Percentiles rank a stretch among this genome's conserved stretches.
phyloP scores from a whole-genome alignment of 2,113 vertebrate genomes.

The Aspiorhynchus laticeps region DNA sequence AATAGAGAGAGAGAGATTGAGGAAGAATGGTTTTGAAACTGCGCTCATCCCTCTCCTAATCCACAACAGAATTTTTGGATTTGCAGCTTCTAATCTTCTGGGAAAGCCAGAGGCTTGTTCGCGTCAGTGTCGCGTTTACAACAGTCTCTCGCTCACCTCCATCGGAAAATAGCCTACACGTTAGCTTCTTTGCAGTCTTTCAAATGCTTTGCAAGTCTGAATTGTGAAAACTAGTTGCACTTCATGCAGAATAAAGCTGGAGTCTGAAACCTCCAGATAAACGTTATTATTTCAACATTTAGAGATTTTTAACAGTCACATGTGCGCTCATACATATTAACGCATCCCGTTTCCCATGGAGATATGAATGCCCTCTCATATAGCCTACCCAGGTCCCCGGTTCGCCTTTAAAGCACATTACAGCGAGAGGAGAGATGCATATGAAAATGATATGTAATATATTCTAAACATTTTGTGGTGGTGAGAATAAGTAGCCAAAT shows the following conservation, averaged over 20 bases:
- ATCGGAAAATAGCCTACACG: slow-evolving; percentile 31
- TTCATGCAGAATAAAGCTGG: neutral
- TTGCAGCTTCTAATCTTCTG: slow-evolving; percentile 63
- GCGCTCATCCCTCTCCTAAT: slow-evolving; percentile 66
- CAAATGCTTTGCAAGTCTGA: slow-evolving; percentile 3
- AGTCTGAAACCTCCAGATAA: slow-evolving; percentile 47
- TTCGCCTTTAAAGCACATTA: slow-evolving; percentile 72
- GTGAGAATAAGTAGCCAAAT: slow-evolving; percentile 77
- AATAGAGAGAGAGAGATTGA: neutral
- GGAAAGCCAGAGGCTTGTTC: slow-evolving; percentile 64
- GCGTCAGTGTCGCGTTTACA: slow-evolving; percentile 48
- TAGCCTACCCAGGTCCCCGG: slow-evolving; percentile 60
- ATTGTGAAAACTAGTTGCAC: neutral
- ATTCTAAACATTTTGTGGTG: slow-evolving; percentile 73
- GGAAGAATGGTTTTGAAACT: slow-evolving; percentile 57
- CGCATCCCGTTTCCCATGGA: slow-evolving; percentile 72
- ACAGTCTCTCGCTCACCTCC: neutral
- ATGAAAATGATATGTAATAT: slow-evolving; percentile 75
- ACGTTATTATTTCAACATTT: slow-evolving; percentile 56
- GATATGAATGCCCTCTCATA: slow-evolving; percentile 76
- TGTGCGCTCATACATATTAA: slow-evolving; percentile 72
- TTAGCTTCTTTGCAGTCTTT: neutral
- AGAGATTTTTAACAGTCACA: slow-evolving; percentile 57
- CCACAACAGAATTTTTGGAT: slow-evolving; percentile 74
- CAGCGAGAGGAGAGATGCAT: slow-evolving; percentile 75